phyloP scores from a whole-genome alignment of 2,113 vertebrate species.

The Aspiorhynchus laticeps region DNA sequence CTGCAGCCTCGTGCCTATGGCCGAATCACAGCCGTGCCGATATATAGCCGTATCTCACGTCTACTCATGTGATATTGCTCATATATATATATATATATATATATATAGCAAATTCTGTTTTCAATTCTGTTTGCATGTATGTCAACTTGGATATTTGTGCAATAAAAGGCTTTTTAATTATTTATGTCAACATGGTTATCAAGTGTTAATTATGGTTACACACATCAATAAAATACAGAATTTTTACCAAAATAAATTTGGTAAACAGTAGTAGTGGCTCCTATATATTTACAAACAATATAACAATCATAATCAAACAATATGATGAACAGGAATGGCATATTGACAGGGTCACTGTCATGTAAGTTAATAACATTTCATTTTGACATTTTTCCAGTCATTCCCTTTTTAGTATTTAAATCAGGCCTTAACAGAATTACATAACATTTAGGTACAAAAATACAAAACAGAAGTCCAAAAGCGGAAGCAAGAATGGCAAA shows the following conservation, averaged over 20 bases:
- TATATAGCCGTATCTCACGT: no score
- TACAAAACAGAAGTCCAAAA: conserved; percentile 76
- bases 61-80: no score
- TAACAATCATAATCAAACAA: neutral
- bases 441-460: conserved; percentile 78
- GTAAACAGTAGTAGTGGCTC: neutral
- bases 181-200: neutral
- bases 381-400: conserved; percentile 62
- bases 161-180: neutral
- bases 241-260: neutral
- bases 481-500: conserved; percentile 78
- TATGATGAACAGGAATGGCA: neutral
- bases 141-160: no score
- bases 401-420: conserved; percentile 72
- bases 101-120: neutral
- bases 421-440: conserved; percentile 75
- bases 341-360: neutral
- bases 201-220: neutral
- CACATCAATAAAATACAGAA: neutral
- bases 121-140: neutral
- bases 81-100: no score
- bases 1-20: no score
- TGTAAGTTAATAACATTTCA: neutral
- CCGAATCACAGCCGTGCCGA: no score
- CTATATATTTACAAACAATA: neutral